Percentiles rank a stretch among this genome's conserved stretches.
Evolutionary conservation across 2,113 vertebrate genomes (phyloP).

Genomic region (Tyto alba): DNA sequence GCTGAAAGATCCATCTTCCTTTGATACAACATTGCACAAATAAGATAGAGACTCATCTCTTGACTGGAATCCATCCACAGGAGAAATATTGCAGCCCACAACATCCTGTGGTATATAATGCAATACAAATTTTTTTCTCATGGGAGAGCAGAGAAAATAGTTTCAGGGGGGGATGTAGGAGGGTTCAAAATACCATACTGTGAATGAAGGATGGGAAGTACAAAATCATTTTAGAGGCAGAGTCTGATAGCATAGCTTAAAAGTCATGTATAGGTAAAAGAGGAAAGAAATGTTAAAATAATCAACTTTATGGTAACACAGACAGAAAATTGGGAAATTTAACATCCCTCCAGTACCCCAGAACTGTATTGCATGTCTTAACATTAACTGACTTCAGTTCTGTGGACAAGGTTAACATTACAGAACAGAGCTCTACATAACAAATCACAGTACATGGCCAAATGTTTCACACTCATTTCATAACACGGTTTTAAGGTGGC

Average conservation of each 20-base stretch:
- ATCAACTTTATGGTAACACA: not conserved
- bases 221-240: not conserved
- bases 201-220: not conserved
- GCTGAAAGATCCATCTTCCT: conserved; percentile 87
- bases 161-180: not conserved
- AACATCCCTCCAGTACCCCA: not conserved
- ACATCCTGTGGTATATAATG: conserved; percentile 78
- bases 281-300: too few species aligned
- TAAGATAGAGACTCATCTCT: conserved; percentile 80
- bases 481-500: not conserved
- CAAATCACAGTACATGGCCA: not conserved
- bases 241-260: not conserved
- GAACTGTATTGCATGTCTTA: not conserved
- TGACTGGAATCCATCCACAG: conserved; percentile 83
- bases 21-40: conserved; percentile 86
- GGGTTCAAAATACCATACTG: not conserved
- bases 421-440: not conserved
- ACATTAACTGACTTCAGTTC: not conserved
- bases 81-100: conserved; percentile 81
- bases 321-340: not conserved
- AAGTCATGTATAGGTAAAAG: not conserved
- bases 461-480: not conserved
- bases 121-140: not conserved
- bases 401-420: not conserved
- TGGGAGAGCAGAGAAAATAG: not conserved